Evolutionary conservation across 2,888 invertebrate genomes (phyloP), one percentile per base, ranked within the genome.

Genomic region (Galerucella calmariensis): DNA sequence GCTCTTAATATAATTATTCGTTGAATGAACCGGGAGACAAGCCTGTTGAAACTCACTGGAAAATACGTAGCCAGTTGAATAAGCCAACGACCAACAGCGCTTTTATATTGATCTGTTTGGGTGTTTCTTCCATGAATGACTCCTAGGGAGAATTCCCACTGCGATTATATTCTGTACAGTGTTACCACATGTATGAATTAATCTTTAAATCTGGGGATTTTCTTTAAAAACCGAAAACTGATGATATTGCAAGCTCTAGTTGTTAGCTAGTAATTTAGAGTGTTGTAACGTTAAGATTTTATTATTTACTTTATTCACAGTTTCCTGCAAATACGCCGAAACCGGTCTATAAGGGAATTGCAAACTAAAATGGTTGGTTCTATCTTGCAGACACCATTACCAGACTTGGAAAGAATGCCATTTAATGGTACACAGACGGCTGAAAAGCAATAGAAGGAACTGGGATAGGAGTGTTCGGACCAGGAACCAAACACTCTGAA

Each of bases 31-130:
- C 35, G 35, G 14, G 11, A 20, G 46, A 46, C 48, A 46, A 61
- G 69, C 69, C 70, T 70, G 74, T 70, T 62, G 70, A 70, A 70
- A 66, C 66, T 66, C 58, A 48, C 12, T 44, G 67, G 69, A 59
- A 65, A 46, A 66, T 27, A 68, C 58, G 35, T 41, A 67, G 46
- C 61, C 66, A 67, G 72, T 58, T 53, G 68, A 63, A 61, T 68
- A 59, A 72, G 75, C 61, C 75, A 72, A 72, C 75, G 75, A 68
- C 41, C 46, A 62, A 62, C 62, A 35, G 35, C 75, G 56, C 69
- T 70, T 51, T 58, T 44, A 58, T 76, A 76, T 76, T 72, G 76
- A 76, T 76, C 76, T 76, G 76, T 76, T 76, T 76, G 76, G 76
- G 76, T 76, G 71, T 68, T 70, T 63, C 71, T 59, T 71, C 76